A percentile compares a stretch with the other conserved stretches of the same genome.
Evolutionary conservation across 2,113 vertebrate genomes (phyloP).

Genomic region (Gallinago jamesoni): DNA sequence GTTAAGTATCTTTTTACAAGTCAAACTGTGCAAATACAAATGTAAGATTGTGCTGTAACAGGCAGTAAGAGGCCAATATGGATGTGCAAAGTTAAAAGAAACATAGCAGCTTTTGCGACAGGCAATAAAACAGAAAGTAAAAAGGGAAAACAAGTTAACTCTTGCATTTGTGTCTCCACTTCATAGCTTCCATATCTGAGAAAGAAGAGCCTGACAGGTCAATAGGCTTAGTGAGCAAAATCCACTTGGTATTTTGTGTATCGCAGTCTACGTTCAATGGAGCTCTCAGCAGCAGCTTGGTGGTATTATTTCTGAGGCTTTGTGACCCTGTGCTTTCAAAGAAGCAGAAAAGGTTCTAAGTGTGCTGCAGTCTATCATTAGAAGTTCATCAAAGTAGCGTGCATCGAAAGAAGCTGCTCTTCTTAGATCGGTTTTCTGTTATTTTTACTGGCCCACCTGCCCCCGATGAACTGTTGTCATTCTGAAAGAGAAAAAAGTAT

Average conservation of each 20-base stretch:
- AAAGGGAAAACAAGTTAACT: slow-evolving; percentile 68
- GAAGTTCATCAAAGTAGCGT: slow-evolving; percentile 86
- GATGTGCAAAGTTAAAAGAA: slow-evolving; percentile 78
- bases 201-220: slow-evolving; percentile 68
- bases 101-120: slow-evolving; percentile 75
- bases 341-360: slow-evolving; percentile 79
- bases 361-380: slow-evolving; percentile 77
- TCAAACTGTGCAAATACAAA: slow-evolving; percentile 58
- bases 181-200: slow-evolving; percentile 73
- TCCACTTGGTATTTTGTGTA: slow-evolving; percentile 60
- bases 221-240: slow-evolving; percentile 62
- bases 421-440: slow-evolving; percentile 94
- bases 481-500: slow-evolving; percentile 72
- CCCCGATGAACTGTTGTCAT: slow-evolving; percentile 85
- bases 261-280: slow-evolving; percentile 66
- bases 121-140: slow-evolving; percentile 69
- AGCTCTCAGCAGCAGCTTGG: slow-evolving; percentile 82
- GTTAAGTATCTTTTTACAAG: slow-evolving; percentile 45
- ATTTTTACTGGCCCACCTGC: slow-evolving; percentile 91
- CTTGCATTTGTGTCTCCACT: slow-evolving; percentile 70
- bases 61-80: slow-evolving; percentile 67
- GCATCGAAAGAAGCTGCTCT: slow-evolving; percentile 94
- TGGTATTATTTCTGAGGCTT: slow-evolving; percentile 76
- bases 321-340: slow-evolving; percentile 81
- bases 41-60: slow-evolving; percentile 61